Base-by-base conservation (phyloP, 1,140 invertebrate genomes). In the Solenopsis fugax region DNA sequence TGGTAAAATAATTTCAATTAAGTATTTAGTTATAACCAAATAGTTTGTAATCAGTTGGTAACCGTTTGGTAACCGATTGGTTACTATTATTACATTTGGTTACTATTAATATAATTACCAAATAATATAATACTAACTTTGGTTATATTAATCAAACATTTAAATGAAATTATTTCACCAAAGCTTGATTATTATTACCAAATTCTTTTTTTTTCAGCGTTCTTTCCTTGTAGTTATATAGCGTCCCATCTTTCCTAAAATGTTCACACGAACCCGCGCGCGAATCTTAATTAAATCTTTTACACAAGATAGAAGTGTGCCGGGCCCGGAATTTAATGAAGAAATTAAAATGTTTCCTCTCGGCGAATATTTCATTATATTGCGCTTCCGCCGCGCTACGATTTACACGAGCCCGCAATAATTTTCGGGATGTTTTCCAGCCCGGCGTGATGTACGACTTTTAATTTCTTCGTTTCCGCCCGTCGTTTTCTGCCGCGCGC, bases 241-340 rank as follows among this genome's bases (percentile, higher is more conserved):
- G 18, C 24, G 13, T 18, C 13, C 12, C 13, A 1, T 50, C 60
- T 21, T 37, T 48, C 54, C 52, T 0, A 18, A 58, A 60, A 82
- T 0, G 1, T 71, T 80, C 18, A 2, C 24, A 12, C 34, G 45
- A 45, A 56, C n/a, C 58, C 10, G 24, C 54, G 52, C 54, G 37
- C 18, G 69, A 48, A 84, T 81, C 64, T 56, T 81, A 60, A 84
- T 73, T 60, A 29, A 82, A 75, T 73, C 45, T 82, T 45, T 50
- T 21, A n/a, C 50, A 16, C 21, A 5, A 62, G 71, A 73, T 10
- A 60, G 21, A 75, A 84, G 4, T 13, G 41, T 13, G 21, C 29
- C 60, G 29, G 18, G 18, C 21, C 12, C 54, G 13, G 34, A 37
- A 62, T 84, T 60, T 60, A 75, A 75, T 24, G 24, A 50, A 84